Evolutionary conservation across 2,888 invertebrate species (phyloP).

Genomic region (Diplazon laetatorius): DNA sequence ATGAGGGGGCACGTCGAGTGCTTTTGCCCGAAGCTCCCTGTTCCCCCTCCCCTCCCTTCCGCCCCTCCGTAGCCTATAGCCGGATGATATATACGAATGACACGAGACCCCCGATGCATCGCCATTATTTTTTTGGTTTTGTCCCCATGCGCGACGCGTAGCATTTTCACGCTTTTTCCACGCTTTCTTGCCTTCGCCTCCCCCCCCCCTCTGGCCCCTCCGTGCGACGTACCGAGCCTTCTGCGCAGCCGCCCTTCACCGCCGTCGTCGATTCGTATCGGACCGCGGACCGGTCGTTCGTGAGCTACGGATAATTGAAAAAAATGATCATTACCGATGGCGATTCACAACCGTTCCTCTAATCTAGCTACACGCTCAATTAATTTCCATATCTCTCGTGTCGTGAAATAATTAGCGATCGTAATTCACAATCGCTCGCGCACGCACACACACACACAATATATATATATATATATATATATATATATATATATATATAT

Average conservation of each 20-base stretch:
- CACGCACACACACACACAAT: too few relatives aligned
- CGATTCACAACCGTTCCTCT: conserved; percentile 21
- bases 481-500: too few relatives aligned
- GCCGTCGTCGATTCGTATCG: conserved; percentile 18
- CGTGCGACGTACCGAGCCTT: too few relatives aligned
- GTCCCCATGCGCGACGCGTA: conserved; percentile 12
- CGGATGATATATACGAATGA: conserved; percentile 59
- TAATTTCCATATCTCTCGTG: conserved; percentile 31
- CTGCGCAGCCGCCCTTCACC: background rate
- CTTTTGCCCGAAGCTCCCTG: conserved; percentile 2
- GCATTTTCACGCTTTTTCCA: conserved; percentile 37
- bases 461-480: too few relatives aligned
- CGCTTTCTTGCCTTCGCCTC: conserved; percentile 26
- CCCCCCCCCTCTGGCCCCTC: too few relatives aligned
- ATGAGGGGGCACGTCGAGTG: background rate
- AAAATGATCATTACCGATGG: conserved; percentile 9
- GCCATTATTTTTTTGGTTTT: conserved; percentile 51
- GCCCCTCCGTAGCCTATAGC: conserved; percentile 10
- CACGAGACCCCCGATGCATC: conserved; percentile 38
- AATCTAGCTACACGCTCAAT: conserved; percentile 24
- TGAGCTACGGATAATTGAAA: conserved; percentile 49
- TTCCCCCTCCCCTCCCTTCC: conserved; percentile 6
- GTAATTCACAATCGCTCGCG: conserved; percentile 11
- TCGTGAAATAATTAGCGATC: conserved; percentile 7
- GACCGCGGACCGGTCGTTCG: conserved; percentile 3